phyloP scores from a whole-genome alignment of 2,113 vertebrate genomes.

The Salvelinus fontinalis region DNA sequence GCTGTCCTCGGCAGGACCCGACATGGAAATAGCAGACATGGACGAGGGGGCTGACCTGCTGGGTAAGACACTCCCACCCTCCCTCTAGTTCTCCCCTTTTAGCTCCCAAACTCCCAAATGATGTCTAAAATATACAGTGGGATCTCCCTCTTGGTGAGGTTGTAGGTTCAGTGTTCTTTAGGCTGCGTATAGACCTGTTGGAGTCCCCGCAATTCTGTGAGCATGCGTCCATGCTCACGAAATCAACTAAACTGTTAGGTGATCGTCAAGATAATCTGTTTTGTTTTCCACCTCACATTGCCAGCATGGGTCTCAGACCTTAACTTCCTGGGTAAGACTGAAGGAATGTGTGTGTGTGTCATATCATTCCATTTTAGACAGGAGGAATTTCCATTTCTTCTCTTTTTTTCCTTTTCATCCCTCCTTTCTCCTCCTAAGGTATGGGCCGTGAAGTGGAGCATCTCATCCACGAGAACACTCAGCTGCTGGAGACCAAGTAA shows the following conservation, averaged over 20 bases:
- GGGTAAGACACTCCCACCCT: conserved; percentile 75
- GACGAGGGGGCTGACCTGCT: conserved; percentile 96
- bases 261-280: conserved; percentile 3
- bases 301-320: conserved; percentile 83
- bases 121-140: neutral
- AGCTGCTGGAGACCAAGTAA: conserved; percentile 97
- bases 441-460: conserved; percentile 99
- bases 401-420: neutral
- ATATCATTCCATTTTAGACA: neutral
- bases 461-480: conserved; percentile 96
- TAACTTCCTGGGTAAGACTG: conserved; percentile 89
- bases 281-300: conserved; percentile 75
- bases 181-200: neutral
- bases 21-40: conserved; percentile 91
- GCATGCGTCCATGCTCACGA: too few species aligned
- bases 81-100: neutral
- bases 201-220: too few species aligned
- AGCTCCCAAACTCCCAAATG: neutral
- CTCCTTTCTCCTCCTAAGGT: conserved; percentile 75
- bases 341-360: neutral
- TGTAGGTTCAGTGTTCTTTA: neutral
- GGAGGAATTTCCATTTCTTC: neutral
- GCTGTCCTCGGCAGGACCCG: conserved; percentile 93
- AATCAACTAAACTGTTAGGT: too few species aligned
- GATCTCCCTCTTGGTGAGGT: neutral